Conservation (phyloP, 2,113 vertebrate genomes). For the Oncorhynchus gorbuscha region DNA sequence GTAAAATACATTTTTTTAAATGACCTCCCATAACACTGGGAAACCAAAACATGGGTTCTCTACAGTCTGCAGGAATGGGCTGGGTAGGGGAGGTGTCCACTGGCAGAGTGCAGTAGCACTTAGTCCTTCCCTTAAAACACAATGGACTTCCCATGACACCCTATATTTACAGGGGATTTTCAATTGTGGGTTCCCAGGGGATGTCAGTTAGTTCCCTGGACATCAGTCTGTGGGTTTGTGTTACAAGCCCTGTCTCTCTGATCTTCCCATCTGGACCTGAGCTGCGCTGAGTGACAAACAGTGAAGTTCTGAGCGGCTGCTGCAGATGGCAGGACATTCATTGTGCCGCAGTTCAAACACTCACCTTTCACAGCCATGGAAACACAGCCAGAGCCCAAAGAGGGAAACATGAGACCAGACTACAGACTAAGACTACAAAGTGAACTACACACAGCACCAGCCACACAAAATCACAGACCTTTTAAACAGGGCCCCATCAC, state of each 20-base stretch:
- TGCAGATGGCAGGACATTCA: slow-evolving; percentile 16
- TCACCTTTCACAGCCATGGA: slow-evolving; percentile 21
- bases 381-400: neutral
- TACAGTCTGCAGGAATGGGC: neutral
- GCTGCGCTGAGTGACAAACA: slow-evolving; percentile 15
- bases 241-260: slow-evolving; percentile 1
- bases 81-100: neutral
- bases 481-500: neutral
- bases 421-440: neutral
- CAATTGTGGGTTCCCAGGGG: too few species aligned
- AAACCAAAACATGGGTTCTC: neutral
- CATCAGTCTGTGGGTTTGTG: neutral
- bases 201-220: slow-evolving; percentile 14
- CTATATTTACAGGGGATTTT: too few species aligned
- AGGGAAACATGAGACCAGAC: neutral
- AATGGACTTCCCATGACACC: too few species aligned
- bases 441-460: neutral
- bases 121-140: too few species aligned
- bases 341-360: slow-evolving; percentile 12
- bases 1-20: too few species aligned
- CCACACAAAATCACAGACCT: neutral
- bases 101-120: too few species aligned
- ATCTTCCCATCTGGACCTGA: slow-evolving; percentile 30
- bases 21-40: slow-evolving; percentile 8
- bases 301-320: slow-evolving; percentile 6